These are phyloP conservation scores for Agapostemon virescens DNA, from an alignment of 2,888 invertebrate species.

Conservation along the genomic window DNA sequence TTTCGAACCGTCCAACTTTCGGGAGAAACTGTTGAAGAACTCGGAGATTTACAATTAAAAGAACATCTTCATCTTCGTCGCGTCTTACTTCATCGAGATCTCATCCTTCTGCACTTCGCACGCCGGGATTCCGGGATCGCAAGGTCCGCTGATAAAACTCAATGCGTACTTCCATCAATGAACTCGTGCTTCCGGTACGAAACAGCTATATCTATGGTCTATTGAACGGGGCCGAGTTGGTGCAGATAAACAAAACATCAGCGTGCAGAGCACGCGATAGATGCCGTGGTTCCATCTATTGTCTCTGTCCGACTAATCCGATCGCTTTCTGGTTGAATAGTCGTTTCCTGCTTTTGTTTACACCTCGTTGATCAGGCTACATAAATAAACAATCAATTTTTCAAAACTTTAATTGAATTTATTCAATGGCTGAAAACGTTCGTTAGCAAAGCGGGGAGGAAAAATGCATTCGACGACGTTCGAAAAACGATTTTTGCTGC, in stretches of 20 bases:
- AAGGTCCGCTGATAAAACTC: not conserved
- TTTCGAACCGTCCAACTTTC: constrained; percentile 2
- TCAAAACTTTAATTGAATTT: not conserved
- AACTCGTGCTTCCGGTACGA: not conserved
- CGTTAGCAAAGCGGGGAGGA: too few relatives aligned
- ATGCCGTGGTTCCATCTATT: not conserved
- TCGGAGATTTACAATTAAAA: constrained; percentile 15
- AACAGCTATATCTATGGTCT: not conserved
- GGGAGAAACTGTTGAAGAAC: not conserved
- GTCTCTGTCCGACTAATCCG: constrained; percentile 5
- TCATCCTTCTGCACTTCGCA: not conserved
- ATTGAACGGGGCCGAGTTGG: not conserved
- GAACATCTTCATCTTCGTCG: constrained; percentile 3
- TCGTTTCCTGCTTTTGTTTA: constrained; percentile 4
- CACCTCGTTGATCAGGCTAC: not conserved
- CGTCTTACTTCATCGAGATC: not conserved
- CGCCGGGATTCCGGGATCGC: not conserved
- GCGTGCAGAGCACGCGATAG: not conserved
- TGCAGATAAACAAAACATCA: constrained; percentile 8
- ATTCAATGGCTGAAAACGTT: not conserved
- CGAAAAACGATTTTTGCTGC: too few relatives aligned
- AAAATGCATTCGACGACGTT: too few relatives aligned
- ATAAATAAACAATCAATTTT: not conserved
- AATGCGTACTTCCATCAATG: not conserved
- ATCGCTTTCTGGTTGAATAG: not conserved